Base-by-base conservation (phyloP, 2,113 vertebrate genomes). In the Mystacornis crossleyi region DNA sequence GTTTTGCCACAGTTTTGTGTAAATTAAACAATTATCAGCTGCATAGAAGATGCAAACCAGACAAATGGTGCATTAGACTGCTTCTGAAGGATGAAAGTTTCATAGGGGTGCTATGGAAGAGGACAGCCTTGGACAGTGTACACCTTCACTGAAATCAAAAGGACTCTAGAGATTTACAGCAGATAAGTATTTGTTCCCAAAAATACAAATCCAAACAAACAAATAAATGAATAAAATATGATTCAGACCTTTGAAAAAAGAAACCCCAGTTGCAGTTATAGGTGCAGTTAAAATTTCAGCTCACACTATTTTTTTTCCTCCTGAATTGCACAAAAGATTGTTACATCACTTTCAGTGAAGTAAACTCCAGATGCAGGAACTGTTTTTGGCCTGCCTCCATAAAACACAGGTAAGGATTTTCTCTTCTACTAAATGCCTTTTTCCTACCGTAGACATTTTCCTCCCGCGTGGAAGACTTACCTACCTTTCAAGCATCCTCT, bases 391-490 rank as follows among this genome's bases (percentile, higher is more conserved):
- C 29, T 47, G 29, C 24, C 33, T 80, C 25, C 54, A 60, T 57
- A 74, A 89, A 88, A 65, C 8, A 51, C 2, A 77, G 28, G 20
- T 70, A 58, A 86, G 42, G 48, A 80, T 81, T 90, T 91, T 88
- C 38, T 48, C 15, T 62, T 83, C 33, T 83, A 10, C 42, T 88
- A 38, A 75, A 28, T 8, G 24, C 17, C 20, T 73, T 69, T 93
- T 83, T 78, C 53, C 47, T 47, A 7, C 74, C 33, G 10, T 1
- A 55, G 43, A 38, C 5, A 0, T 47, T 79, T 84, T 10, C 4
- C 45, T 12, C 25, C 8, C 1, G 0, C 0, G 0, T 18, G 42
- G 73, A 87, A 73, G 29, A 16, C 43, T 16, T 66, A 21, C 2
- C 45, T 31, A 18, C 51, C 45, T 81, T 71, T n/a, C 72, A 69